Evolutionary conservation across 2,888 invertebrate genomes (phyloP), one percentile per base, ranked within the genome.

Genomic region (Exephanes ischioxanthus): DNA sequence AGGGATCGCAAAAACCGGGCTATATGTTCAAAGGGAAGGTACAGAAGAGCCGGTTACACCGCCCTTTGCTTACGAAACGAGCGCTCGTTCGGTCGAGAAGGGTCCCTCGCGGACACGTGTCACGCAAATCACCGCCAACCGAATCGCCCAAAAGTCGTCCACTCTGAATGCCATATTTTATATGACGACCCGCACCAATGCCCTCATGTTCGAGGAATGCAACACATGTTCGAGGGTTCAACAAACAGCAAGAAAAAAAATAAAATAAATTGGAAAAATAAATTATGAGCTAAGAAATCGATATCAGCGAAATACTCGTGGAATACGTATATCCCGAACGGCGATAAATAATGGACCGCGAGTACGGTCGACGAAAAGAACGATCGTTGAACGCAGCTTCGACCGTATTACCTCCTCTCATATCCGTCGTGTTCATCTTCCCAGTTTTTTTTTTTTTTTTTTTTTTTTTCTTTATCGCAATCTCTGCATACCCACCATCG

Each of bases 361-460:
- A n/a, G 33, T 58, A 58, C 55, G 70, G 76, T 72, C 63, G 51
- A 41, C 55, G 67, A 67, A 67, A 71, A 80, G 66, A 66, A 80
- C 67, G 68, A 84, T 72, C 72, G 66, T 84, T 72, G 58, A 67
- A 75, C 84, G 80, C 75, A 77, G 80, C 78, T 84, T 63, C 71
- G 72, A 71, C 41, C 66, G 41, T 55, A 80, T 80, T 80, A 48
- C 80, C 72, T 75, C 63, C 51, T 63, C 67, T 80, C 70, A 84
- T 84, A 84, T 84, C 80, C 76, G 71, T 26, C 58, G 51, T 76
- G 80, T 80, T 84, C 80, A 72, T 84, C 71, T 80, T 66, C 66
- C 80, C 77, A 9, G 41, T 41, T 41, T 11, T 41, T 41, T 41
- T 55, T 67, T 19, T 33, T 33, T 83, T 84, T 84, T 2, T 41